These are phyloP conservation scores for Atta colombica DNA, from an alignment of 1,140 invertebrate species.

Conservation along the genomic window DNA sequence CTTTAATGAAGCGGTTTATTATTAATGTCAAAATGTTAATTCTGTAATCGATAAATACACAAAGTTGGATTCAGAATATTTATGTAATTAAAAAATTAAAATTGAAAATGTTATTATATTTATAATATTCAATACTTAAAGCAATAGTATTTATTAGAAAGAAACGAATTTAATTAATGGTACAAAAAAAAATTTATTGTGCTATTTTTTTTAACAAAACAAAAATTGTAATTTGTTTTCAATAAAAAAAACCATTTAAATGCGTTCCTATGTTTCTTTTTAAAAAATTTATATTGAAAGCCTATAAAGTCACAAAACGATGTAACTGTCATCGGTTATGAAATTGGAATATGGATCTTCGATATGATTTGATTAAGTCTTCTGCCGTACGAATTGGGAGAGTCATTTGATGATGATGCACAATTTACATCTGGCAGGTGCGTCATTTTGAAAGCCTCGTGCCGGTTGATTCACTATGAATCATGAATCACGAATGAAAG, in stretches of 20 bases:
- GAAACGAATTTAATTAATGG: slow-evolving; percentile 6
- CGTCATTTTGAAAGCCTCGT: slow-evolving; percentile 26
- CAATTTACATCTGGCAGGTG: slow-evolving; percentile 3
- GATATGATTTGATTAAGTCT: slow-evolving; percentile 41
- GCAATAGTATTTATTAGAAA: not conserved
- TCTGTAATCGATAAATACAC: not conserved
- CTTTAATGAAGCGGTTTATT: slow-evolving; percentile 28
- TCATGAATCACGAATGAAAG: slow-evolving; percentile 47
- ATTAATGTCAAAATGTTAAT: slow-evolving; percentile 26
- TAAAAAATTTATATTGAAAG: slow-evolving; percentile 24
- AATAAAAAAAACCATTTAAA: not conserved
- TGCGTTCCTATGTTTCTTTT: not conserved
- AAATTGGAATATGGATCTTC: slow-evolving; percentile 34
- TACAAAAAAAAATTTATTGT: not conserved
- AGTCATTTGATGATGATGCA: slow-evolving; percentile 40
- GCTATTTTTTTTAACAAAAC: not conserved
- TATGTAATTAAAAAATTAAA: slow-evolving; percentile 13
- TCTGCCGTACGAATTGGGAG: not conserved
- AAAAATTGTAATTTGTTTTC: no score
- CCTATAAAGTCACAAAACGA: not conserved
- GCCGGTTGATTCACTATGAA: slow-evolving; percentile 35
- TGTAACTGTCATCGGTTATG: slow-evolving; percentile 3
- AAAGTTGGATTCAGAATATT: not conserved
- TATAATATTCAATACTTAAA: not conserved
- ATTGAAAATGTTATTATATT: not conserved